A percentile compares a stretch with the other conserved stretches of the same genome.
Conservation (phyloP, 2,888 invertebrate species). For the Eristalis intricaria region DNA sequence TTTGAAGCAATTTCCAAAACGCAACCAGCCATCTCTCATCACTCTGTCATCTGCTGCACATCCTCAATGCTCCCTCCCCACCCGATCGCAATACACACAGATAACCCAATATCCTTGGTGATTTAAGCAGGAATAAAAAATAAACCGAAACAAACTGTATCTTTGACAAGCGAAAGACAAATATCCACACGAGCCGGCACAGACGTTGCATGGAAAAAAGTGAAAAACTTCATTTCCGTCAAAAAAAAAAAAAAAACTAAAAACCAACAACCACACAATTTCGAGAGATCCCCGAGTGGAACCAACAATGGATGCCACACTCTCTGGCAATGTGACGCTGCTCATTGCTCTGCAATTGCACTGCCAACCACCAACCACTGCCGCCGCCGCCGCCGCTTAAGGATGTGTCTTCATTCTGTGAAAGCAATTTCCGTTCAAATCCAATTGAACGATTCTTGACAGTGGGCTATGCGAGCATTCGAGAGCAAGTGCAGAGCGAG, state of each 20-base stretch:
- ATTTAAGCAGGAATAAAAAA: not conserved
- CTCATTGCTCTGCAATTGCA: slow-evolving; percentile 35
- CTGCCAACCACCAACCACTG: slow-evolving; percentile 36
- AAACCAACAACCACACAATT: slow-evolving; percentile 46
- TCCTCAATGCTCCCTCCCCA: not conserved
- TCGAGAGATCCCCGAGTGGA: not conserved
- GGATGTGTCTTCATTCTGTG: slow-evolving; percentile 46
- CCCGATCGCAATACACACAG: not conserved
- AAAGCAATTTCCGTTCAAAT: slow-evolving; percentile 71
- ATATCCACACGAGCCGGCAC: slow-evolving; percentile 5
- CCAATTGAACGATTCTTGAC: slow-evolving; percentile 62
- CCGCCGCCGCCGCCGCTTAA: too few species aligned
- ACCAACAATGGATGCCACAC: slow-evolving; percentile 11
- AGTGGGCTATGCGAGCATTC: not conserved
- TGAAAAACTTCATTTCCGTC: slow-evolving; percentile 59
- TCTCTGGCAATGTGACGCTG: slow-evolving; percentile 9
- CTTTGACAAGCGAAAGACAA: slow-evolving; percentile 58
- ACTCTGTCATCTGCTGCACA: slow-evolving; percentile 29
- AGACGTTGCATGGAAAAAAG: not conserved
- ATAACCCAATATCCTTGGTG: slow-evolving; percentile 55
- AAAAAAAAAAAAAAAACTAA: slow-evolving; percentile 5
- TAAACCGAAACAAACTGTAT: slow-evolving; percentile 20
- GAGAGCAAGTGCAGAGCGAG: slow-evolving; percentile 10
- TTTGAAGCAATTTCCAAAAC: slow-evolving; percentile 37
- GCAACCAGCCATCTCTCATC: slow-evolving; percentile 39